A percentile compares a stretch with the other conserved stretches of the same genome.
These are phyloP conservation scores for Heteromurus nitidus DNA, from an alignment of 2,888 invertebrate species.

Conservation along the genomic window DNA sequence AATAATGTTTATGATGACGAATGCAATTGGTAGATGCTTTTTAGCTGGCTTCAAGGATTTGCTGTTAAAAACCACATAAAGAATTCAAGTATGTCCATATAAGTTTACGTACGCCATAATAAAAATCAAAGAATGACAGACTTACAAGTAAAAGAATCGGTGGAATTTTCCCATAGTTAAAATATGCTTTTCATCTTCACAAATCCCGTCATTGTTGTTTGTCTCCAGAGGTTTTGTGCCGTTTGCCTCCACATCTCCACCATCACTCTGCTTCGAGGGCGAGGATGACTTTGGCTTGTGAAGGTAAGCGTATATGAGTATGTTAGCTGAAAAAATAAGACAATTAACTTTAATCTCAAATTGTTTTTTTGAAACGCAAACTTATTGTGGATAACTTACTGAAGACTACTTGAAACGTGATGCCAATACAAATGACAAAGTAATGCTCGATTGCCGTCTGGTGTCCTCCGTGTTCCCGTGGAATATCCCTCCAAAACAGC, in stretches of 20 bases:
- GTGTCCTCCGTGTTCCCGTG: background rate
- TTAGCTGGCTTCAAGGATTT: conserved; percentile 17
- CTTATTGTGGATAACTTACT: conserved; percentile 6
- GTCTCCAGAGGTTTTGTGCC: background rate
- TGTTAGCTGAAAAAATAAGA: conserved; percentile 1
- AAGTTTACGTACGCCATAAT: too few relatives aligned
- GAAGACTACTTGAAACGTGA: background rate
- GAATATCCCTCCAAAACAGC: conserved; percentile 12
- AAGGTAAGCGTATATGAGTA: conserved; percentile 12
- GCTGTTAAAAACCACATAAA: conserved; percentile 1
- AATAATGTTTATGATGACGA: conserved; percentile 1
- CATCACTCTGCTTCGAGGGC: background rate
- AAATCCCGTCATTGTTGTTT: background rate
- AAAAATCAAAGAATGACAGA: too few relatives aligned
- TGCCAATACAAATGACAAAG: background rate
- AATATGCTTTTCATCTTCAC: conserved; percentile 18
- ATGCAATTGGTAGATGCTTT: background rate
- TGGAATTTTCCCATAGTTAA: conserved; percentile 19
- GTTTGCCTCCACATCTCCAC: conserved; percentile 12
- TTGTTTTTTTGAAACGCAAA: background rate
- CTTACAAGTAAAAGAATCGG: conserved; percentile 17
- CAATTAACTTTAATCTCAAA: too few relatives aligned
- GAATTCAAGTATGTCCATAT: too few relatives aligned
- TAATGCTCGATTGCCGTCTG: conserved; percentile 24
- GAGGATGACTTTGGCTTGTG: background rate